These are phyloP conservation scores for Argyrosomus japonicus DNA, from an alignment of 2,113 vertebrate species.

Conservation along the genomic window DNA sequence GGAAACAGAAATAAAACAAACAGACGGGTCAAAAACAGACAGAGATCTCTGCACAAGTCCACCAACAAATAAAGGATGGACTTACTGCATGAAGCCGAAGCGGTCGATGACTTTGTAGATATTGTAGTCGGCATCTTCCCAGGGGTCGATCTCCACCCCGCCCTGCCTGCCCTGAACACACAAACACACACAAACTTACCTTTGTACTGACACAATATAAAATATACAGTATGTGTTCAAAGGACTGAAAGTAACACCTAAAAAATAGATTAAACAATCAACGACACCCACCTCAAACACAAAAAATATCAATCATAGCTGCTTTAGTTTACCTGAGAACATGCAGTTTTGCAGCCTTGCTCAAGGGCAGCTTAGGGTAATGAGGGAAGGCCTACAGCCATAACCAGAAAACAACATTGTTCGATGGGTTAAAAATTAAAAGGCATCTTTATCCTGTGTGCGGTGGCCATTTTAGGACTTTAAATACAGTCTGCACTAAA, in stretches of 20 bases:
- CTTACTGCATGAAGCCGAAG: conserved; percentile 91
- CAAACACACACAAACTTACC: conserved; percentile 6
- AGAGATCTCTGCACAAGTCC: neutral
- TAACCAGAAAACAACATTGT: neutral
- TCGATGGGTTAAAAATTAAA: neutral
- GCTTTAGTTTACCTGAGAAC: neutral
- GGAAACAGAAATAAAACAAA: neutral
- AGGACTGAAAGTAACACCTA: too few relatives aligned
- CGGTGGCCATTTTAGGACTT: neutral
- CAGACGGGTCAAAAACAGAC: neutral
- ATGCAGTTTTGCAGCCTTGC: neutral
- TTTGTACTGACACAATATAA: neutral
- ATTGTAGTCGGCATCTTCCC: conserved; percentile 89
- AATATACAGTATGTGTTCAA: neutral
- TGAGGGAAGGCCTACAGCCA: neutral
- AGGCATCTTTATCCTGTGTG: neutral
- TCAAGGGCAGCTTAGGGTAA: neutral
- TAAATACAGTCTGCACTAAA: neutral
- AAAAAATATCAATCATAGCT: too few relatives aligned
- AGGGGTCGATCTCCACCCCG: conserved; percentile 86
- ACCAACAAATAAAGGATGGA: neutral
- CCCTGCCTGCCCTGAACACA: conserved; percentile 85
- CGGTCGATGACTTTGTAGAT: conserved; percentile 90
- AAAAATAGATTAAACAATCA: too few relatives aligned
- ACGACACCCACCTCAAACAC: too few relatives aligned